phyloP scores from a whole-genome alignment of 2,113 vertebrate genomes.

The Butastur rufipennis region DNA sequence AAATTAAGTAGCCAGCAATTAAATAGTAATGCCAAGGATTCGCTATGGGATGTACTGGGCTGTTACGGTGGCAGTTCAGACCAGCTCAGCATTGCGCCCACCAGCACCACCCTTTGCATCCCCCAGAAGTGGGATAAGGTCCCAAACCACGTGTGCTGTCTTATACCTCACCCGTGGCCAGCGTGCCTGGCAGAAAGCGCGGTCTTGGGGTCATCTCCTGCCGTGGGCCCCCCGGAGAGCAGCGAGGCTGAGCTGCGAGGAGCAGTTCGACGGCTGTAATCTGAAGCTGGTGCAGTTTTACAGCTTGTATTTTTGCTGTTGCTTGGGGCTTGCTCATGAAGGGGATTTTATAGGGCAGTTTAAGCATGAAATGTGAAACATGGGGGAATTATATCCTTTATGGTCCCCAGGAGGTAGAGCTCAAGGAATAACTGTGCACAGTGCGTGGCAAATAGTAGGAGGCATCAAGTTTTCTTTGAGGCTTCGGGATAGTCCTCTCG shows the following conservation, averaged over 20 bases:
- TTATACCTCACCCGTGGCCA: neutral
- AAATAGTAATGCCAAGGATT: neutral
- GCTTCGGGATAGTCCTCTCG: neutral
- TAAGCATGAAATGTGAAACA: neutral
- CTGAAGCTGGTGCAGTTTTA: neutral
- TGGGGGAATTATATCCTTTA: neutral
- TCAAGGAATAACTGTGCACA: neutral
- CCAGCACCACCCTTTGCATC: neutral
- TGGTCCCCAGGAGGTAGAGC: neutral
- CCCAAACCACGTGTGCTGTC: neutral
- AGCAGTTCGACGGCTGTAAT: neutral
- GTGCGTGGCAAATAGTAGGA: neutral
- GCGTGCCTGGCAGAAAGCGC: fast-evolving
- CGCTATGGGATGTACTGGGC: neutral
- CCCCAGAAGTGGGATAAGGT: neutral
- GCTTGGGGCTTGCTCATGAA: neutral
- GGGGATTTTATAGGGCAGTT: neutral
- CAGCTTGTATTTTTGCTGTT: neutral
- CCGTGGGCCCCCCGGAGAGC: neutral
- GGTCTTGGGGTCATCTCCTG: neutral
- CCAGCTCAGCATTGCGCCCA: neutral
- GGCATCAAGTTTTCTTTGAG: neutral
- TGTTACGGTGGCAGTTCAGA: neutral
- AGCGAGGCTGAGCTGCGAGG: neutral
- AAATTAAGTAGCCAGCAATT: neutral